phyloP scores from a whole-genome alignment of 2,797 vertebrate species.

The Luscinia megarhynchos region DNA sequence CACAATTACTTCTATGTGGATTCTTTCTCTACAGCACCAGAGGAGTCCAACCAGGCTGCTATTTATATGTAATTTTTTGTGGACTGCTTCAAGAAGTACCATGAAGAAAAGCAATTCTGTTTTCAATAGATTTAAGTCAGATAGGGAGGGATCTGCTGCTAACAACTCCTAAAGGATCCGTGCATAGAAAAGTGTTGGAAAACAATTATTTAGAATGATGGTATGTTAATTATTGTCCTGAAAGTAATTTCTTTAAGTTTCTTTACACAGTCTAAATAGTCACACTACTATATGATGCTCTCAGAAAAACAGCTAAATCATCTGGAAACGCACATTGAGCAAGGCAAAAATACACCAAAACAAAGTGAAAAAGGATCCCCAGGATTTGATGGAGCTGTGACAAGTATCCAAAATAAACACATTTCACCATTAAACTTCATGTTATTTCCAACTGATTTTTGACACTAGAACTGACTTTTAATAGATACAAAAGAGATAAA shows the following conservation, averaged over 20 bases:
- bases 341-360: slow-evolving; percentile 17
- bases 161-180: neutral
- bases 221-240: neutral
- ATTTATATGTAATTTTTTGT: neutral
- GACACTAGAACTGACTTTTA: slow-evolving; percentile 48
- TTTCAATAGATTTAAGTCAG: neutral
- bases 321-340: neutral
- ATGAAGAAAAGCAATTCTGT: neutral
- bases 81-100: neutral
- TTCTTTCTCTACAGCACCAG: neutral
- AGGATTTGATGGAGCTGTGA: neutral
- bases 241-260: neutral
- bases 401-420: slow-evolving; percentile 26
- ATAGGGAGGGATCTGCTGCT: neutral
- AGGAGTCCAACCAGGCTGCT: neutral
- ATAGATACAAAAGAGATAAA: slow-evolving; percentile 60
- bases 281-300: neutral
- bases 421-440: neutral
- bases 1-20: neutral
- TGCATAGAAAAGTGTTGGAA: neutral
- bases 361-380: neutral
- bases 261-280: neutral
- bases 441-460: slow-evolving; percentile 59
- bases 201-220: neutral
- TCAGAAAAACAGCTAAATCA: neutral